phyloP scores from a whole-genome alignment of 2,797 vertebrate genomes.

The Cynopterus sphinx region DNA sequence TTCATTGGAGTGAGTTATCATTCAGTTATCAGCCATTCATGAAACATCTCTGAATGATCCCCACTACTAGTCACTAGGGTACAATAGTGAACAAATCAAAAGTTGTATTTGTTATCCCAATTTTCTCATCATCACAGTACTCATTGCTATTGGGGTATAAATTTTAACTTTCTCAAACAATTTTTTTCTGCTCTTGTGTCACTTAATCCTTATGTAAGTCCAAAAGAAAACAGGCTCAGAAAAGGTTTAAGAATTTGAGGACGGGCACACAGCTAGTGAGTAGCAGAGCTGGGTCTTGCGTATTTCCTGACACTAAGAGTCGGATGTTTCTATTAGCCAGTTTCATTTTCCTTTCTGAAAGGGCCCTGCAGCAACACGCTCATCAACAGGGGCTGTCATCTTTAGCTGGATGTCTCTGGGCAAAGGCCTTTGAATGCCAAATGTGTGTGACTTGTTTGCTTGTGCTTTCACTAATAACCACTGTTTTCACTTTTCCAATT shows the following conservation, averaged over 20 bases:
- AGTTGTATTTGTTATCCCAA: too few relatives aligned
- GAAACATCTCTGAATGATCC: neutral
- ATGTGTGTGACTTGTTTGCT: neutral
- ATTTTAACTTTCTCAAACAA: neutral
- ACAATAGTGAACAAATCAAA: neutral
- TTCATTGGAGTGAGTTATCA: neutral
- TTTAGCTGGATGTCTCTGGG: neutral
- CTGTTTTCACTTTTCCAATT: neutral
- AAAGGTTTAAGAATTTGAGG: neutral
- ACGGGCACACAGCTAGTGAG: too few relatives aligned
- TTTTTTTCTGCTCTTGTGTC: neutral
- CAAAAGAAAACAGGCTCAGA: neutral
- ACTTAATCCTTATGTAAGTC: neutral
- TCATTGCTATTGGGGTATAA: neutral
- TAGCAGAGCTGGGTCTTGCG: neutral
- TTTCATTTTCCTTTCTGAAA: neutral
- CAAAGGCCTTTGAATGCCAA: neutral
- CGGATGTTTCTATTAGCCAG: neutral
- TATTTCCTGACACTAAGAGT: neutral
- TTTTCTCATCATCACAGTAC: neutral
- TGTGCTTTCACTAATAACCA: neutral
- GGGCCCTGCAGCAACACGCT: neutral
- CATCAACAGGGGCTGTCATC: neutral
- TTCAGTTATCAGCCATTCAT: neutral
- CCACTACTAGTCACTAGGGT: neutral